These are phyloP conservation scores for Ectemnius lituratus DNA, from an alignment of 2,888 invertebrate species.

Conservation along the genomic window DNA sequence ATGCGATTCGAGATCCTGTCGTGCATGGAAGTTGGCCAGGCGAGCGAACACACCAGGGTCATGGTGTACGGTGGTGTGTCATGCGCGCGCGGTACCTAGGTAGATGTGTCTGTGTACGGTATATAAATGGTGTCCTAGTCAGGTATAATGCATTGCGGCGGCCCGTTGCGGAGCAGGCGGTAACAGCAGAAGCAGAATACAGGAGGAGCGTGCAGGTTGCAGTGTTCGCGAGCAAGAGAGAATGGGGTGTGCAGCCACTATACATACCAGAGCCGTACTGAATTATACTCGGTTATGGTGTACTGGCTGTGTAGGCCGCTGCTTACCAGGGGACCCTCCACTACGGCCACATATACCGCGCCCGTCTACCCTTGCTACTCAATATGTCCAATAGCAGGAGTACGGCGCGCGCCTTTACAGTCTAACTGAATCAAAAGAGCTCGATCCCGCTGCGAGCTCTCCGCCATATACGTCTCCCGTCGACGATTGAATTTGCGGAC, in stretches of 20 bases:
- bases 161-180: slow-evolving; percentile 51
- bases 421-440: slow-evolving; percentile 61
- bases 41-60: slow-evolving; percentile 34
- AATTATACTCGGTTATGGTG: slow-evolving; percentile 74
- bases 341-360: slow-evolving; percentile 16
- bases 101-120: slow-evolving; percentile 52
- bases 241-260: slow-evolving; percentile 66
- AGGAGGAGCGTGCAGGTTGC: slow-evolving; percentile 60
- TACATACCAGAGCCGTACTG: slow-evolving; percentile 72
- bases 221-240: slow-evolving; percentile 53
- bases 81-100: slow-evolving; percentile 21
- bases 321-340: slow-evolving; percentile 49
- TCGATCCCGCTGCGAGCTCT: slow-evolving; percentile 29
- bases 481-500: slow-evolving; percentile 3
- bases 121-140: slow-evolving; percentile 65
- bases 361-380: slow-evolving; percentile 57
- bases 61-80: slow-evolving; percentile 38
- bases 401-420: slow-evolving; percentile 46
- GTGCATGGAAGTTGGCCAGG: slow-evolving; percentile 39
- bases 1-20: slow-evolving; percentile 62
- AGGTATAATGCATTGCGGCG: slow-evolving; percentile 71
- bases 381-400: slow-evolving; percentile 65
- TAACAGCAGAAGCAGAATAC: slow-evolving; percentile 52
- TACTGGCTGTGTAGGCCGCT: slow-evolving; percentile 63
- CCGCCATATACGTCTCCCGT: slow-evolving; percentile 3